Percentiles rank a stretch among this genome's conserved stretches.
These are phyloP conservation scores for Trachythela sp. DNA, from an alignment of 64 coral and sea anemone genomes.

Conservation along the genomic window DNA sequence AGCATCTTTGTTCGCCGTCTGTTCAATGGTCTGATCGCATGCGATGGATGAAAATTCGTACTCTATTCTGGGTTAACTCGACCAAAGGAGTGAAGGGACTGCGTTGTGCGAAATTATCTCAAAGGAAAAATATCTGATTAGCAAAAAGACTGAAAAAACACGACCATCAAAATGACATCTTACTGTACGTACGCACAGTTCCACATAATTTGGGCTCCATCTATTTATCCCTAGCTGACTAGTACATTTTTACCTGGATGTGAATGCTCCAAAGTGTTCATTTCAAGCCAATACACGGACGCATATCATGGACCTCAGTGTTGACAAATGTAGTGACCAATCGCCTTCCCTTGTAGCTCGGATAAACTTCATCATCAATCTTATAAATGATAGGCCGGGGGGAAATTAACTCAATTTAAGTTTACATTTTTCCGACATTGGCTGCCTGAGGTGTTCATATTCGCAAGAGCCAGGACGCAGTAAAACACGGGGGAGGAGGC, in stretches of 20 bases:
- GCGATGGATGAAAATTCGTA: background rate
- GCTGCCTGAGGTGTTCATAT: too few species aligned
- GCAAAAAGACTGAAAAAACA: background rate
- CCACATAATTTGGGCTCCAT: too few species aligned
- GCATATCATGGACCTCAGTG: background rate
- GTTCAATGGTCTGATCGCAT: conserved; percentile 11
- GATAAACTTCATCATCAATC: background rate
- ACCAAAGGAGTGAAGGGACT: too few species aligned
- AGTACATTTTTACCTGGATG: background rate
- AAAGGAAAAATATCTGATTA: background rate
- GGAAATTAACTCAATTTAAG: too few species aligned
- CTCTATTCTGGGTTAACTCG: background rate
- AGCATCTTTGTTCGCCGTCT: conserved; percentile 23
- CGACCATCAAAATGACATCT: background rate
- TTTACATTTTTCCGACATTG: too few species aligned
- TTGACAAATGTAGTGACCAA: background rate
- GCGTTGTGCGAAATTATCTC: too few species aligned
- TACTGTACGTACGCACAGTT: background rate
- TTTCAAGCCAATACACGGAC: background rate
- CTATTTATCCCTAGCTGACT: too few species aligned
- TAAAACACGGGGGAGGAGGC: too few species aligned
- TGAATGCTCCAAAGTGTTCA: background rate
- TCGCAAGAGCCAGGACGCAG: too few species aligned
- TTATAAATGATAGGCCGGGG: too few species aligned
- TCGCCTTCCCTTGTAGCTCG: background rate